Base-by-base conservation (phyloP, 2,888 invertebrate species). In the Ophion obscuratus region DNA sequence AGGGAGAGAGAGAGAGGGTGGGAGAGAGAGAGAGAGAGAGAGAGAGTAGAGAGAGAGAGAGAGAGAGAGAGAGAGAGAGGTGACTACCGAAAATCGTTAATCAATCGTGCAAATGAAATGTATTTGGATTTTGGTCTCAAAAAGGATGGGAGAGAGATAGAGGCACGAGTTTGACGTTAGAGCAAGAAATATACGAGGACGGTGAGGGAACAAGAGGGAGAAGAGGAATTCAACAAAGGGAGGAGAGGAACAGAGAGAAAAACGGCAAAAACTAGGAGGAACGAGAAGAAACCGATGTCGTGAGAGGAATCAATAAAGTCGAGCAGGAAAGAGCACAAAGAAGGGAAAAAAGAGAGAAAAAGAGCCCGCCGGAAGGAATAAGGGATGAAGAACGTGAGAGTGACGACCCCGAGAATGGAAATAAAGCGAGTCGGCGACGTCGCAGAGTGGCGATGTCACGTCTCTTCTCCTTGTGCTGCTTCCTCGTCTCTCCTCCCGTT, bases 361-460 rank as follows among this genome's bases (percentile, higher is more conserved):
- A 36, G 36, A 47, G 24, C 20, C 24, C 7, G 36, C 27, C 36
- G 36, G 67, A 31, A 76, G 47, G 57, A 71, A 53, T n/a, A 70
- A 47, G 59, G 61, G 36, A 27, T 31, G 20, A 53, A 36, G 40
- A 40, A 67, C 36, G 40, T 10, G 47, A 84, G 80, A 87, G 84
- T 80, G 74, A 74, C 81, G 84, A 87, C 64, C 87, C 83, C 84
- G 84, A 62, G 79, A 83, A 87, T 83, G 83, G 87, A 88, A 90
- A 88, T 88, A 90, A 89, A 89, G 87, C 89, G 88, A 88, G 88
- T 91, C 90, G 88, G 90, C 89, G 91, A 91, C 88, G 88, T 91
- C 91, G 90, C 90, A 87, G 89, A 88, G 87, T 88, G 88, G 88
- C 78, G 59, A 82, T 83, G 80, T 86, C 87, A 79, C 87, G 47